phyloP scores from a whole-genome alignment of 1,140 invertebrate genomes.

The Plodia interpunctella region DNA sequence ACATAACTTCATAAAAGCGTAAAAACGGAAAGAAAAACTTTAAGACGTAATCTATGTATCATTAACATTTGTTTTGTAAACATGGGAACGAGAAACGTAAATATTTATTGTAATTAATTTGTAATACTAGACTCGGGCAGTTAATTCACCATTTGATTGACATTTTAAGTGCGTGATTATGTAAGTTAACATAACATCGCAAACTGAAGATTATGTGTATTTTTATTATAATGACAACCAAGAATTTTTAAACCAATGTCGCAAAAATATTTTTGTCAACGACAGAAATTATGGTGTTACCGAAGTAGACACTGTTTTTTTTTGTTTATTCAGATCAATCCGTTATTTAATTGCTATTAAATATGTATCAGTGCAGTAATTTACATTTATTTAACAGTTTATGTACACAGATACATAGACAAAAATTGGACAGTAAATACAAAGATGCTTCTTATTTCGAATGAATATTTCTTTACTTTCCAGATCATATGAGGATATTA shows the following conservation, averaged over 20 bases:
- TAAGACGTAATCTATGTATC: constrained; percentile 34
- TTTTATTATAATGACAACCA: background rate
- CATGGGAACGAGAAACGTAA: constrained; percentile 47
- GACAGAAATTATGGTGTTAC: background rate
- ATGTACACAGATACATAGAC: too few relatives aligned
- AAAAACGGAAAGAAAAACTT: constrained; percentile 9
- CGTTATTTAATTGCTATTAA: too few relatives aligned
- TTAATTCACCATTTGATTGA: constrained; percentile 25
- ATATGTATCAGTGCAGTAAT: too few relatives aligned
- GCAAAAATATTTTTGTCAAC: background rate
- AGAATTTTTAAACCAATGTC: background rate
- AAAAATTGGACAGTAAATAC: too few relatives aligned
- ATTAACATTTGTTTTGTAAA: constrained; percentile 61
- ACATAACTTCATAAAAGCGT: too few relatives aligned
- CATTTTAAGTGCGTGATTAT: constrained; percentile 1
- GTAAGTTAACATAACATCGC: background rate
- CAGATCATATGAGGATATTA: too few relatives aligned
- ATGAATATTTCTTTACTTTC: too few relatives aligned
- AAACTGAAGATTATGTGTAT: background rate
- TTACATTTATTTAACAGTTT: too few relatives aligned
- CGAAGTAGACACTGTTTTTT: too few relatives aligned
- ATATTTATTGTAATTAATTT: constrained; percentile 61
- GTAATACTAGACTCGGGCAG: constrained; percentile 32
- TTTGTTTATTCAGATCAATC: too few relatives aligned
- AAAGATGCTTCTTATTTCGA: too few relatives aligned